A percentile compares a stretch with the other conserved stretches of the same genome.
phyloP scores from a whole-genome alignment of 1,140 invertebrate genomes.

The Nasonia longicornis region DNA sequence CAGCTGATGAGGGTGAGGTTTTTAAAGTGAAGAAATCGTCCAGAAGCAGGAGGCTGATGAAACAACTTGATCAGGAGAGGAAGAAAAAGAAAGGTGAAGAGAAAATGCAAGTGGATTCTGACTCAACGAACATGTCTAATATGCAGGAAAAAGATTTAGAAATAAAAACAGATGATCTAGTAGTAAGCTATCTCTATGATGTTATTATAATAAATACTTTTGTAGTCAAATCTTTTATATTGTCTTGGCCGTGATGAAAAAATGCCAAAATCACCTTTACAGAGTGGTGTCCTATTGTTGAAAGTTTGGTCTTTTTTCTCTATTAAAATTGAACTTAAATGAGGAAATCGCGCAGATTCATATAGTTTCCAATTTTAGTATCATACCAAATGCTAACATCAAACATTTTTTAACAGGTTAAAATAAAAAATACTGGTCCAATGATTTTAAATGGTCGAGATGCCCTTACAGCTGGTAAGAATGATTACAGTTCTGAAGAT shows the following conservation, averaged over 20 bases:
- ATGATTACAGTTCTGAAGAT: slow-evolving; percentile 81
- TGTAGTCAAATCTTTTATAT: slow-evolving; percentile 22
- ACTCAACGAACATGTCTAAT: slow-evolving; percentile 66
- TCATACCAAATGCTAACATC: not conserved
- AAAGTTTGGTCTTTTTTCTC: slow-evolving; percentile 52
- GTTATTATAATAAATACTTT: slow-evolving; percentile 52
- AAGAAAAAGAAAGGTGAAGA: slow-evolving; percentile 78
- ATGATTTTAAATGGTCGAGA: slow-evolving; percentile 83
- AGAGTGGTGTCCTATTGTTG: slow-evolving; percentile 44
- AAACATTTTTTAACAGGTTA: slow-evolving; percentile 63
- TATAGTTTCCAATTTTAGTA: not conserved
- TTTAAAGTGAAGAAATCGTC: slow-evolving; percentile 96
- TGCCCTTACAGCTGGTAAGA: slow-evolving; percentile 80
- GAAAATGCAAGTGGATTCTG: slow-evolving; percentile 69
- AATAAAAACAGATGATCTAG: slow-evolving; percentile 74
- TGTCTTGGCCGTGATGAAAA: slow-evolving; percentile 32
- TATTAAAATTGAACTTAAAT: slow-evolving; percentile 18
- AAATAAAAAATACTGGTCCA: slow-evolving; percentile 72
- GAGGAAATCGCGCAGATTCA: not conserved
- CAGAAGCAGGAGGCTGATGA: slow-evolving; percentile 90
- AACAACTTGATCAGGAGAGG: slow-evolving; percentile 85
- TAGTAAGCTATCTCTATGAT: slow-evolving; percentile 70
- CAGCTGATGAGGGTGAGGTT: slow-evolving; percentile 87
- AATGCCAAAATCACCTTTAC: slow-evolving; percentile 38
- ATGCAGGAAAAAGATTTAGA: slow-evolving; percentile 71